Evolutionary conservation across 2,888 invertebrate genomes (phyloP).

Genomic region (Mactromeris polynyma): DNA sequence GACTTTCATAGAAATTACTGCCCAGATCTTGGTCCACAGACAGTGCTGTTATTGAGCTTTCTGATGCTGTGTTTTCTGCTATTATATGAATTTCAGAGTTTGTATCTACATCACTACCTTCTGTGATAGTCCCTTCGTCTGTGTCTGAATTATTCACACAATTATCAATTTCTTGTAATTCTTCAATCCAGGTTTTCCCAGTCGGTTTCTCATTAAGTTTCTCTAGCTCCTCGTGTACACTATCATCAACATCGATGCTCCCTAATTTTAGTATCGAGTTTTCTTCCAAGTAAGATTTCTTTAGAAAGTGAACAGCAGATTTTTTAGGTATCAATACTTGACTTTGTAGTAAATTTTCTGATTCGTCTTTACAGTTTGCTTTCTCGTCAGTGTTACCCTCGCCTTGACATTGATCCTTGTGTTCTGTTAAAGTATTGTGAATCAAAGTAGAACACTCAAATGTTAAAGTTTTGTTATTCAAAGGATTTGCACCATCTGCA

Average conservation of each 20-base stretch:
- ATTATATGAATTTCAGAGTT: not conserved
- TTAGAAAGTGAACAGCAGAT: constrained; percentile 1
- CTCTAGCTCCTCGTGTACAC: constrained; percentile 35
- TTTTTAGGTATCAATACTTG: not conserved
- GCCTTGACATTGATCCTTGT: not conserved
- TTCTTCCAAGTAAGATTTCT: constrained; percentile 27
- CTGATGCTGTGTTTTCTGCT: not conserved
- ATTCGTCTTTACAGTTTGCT: too few relatives aligned
- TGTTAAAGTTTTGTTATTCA: constrained; percentile 1
- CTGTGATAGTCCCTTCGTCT: not conserved
- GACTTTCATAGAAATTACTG: not conserved
- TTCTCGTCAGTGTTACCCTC: not conserved
- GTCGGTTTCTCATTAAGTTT: constrained; percentile 21
- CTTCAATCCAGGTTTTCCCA: constrained; percentile 52
- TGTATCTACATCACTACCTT: not conserved
- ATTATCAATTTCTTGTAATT: constrained; percentile 26
- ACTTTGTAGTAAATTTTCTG: not conserved
- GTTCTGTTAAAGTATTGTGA: not conserved
- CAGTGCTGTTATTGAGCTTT: not conserved
- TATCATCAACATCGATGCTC: constrained; percentile 37
- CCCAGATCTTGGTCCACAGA: not conserved
- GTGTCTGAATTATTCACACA: not conserved
- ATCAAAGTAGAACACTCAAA: constrained; percentile 12
- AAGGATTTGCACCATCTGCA: not conserved
- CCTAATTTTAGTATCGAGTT: constrained; percentile 24